A percentile compares a stretch with the other conserved stretches of the same genome.
phyloP scores from a whole-genome alignment of 2,797 vertebrate species.

The Melanotaenia maccullochi region DNA sequence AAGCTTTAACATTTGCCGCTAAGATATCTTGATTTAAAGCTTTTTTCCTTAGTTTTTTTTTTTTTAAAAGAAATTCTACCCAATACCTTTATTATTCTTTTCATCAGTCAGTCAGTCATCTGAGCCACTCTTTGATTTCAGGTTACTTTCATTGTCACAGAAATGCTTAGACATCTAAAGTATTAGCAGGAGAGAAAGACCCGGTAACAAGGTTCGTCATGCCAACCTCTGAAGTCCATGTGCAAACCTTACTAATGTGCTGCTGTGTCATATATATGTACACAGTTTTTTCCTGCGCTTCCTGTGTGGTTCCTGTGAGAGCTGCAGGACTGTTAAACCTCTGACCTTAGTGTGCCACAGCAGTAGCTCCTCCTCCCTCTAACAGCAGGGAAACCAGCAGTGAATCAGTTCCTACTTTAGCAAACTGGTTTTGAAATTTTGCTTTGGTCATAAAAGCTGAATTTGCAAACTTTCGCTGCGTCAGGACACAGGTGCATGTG shows the following conservation, averaged over 20 bases:
- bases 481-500: background rate
- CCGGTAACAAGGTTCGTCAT: slow-evolving; percentile 42
- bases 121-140: background rate
- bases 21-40: background rate
- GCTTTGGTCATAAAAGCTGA: background rate
- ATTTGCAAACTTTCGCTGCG: background rate
- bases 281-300: slow-evolving; percentile 82
- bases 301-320: slow-evolving; percentile 74
- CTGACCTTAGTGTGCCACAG: slow-evolving; percentile 61
- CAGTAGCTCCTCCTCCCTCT: slow-evolving; percentile 15
- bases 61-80: background rate
- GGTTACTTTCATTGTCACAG: background rate
- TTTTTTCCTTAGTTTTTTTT: background rate
- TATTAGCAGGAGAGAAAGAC: slow-evolving; percentile 39
- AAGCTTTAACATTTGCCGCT: background rate
- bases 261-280: slow-evolving; percentile 77
- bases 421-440: slow-evolving; percentile 9
- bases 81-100: background rate
- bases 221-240: slow-evolving; percentile 70
- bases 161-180: slow-evolving; percentile 34
- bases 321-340: slow-evolving; percentile 61
- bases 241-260: slow-evolving; percentile 75
- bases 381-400: slow-evolving; percentile 27
- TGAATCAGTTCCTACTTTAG: slow-evolving; percentile 22
- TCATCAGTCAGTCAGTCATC: background rate